Evolutionary conservation across 2,113 vertebrate genomes (phyloP).

Genomic region (Deroptyus accipitrinus): DNA sequence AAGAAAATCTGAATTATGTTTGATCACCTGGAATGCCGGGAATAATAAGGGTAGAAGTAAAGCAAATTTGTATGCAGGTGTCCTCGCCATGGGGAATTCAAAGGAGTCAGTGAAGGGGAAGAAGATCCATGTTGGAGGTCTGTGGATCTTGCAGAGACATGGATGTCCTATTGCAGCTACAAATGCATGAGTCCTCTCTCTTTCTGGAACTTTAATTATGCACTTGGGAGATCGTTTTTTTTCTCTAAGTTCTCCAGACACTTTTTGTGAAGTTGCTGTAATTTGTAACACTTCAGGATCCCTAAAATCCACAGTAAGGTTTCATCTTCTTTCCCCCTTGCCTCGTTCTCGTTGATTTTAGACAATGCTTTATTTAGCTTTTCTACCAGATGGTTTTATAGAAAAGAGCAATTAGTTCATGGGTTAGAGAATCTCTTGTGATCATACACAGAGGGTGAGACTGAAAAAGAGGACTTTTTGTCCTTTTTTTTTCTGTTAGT

Average conservation of each 20-base stretch:
- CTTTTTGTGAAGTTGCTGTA: not conserved
- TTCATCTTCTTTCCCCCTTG: not conserved
- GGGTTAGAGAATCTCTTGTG: slow-evolving; percentile 21
- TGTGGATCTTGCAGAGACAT: not conserved
- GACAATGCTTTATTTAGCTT: slow-evolving; percentile 3
- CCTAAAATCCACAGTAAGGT: not conserved
- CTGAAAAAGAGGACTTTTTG: not conserved
- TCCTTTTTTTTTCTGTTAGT: not conserved
- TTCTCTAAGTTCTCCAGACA: fast-evolving
- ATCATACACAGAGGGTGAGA: not conserved
- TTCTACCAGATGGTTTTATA: not conserved
- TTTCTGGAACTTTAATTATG: not conserved
- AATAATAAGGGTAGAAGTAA: not conserved
- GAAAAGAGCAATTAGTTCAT: slow-evolving; percentile 22
- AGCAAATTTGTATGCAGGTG: not conserved
- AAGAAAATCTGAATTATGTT: not conserved
- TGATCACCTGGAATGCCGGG: not conserved
- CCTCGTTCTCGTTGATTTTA: not conserved
- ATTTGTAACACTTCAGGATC: not conserved
- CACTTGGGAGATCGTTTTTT: fast-evolving
- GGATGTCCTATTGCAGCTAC: not conserved
- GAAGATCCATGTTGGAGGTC: fast-evolving
- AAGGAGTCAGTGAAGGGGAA: not conserved
- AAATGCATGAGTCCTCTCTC: not conserved
- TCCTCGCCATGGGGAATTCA: not conserved